Percentiles rank a stretch among this genome's conserved stretches.
Conservation (phyloP, 2,888 invertebrate genomes). For the Chorisops tibialis region DNA sequence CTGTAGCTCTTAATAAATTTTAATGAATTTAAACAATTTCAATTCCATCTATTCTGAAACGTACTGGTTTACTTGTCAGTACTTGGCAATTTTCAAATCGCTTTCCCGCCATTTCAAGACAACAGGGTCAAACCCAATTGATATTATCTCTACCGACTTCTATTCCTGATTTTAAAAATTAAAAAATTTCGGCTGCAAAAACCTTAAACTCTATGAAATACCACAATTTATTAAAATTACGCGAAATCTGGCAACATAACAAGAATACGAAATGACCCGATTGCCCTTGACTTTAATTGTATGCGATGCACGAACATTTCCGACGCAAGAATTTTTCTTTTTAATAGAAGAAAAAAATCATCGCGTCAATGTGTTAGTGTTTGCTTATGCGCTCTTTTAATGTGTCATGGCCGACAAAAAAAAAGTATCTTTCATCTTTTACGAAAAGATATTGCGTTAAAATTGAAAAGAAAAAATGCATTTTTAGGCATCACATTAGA, state of each 20-base stretch:
- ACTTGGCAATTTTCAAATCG: no score
- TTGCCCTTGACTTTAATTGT: conserved; percentile 5
- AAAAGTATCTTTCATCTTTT: conserved; percentile 11
- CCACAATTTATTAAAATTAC: neutral
- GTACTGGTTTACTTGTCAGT: no score
- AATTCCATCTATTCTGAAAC: no score
- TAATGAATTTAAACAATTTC: no score
- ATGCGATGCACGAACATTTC: conserved; percentile 5
- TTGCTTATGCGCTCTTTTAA: conserved; percentile 2
- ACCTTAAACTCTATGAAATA: no score
- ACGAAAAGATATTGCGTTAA: neutral
- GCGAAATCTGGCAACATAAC: conserved; percentile 7
- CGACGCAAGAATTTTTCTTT: neutral
- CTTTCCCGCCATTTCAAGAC: no score
- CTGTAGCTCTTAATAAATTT: no score
- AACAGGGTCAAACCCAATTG: no score
- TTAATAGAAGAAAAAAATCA: neutral
- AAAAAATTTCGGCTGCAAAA: no score
- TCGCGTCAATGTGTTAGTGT: neutral
- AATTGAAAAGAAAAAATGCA: neutral
- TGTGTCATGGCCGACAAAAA: conserved; percentile 13
- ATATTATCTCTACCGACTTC: no score
- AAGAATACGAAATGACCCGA: neutral
- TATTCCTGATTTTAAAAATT: no score
- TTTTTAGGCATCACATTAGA: neutral